Evolutionary conservation across 2,113 vertebrate species (phyloP).

Genomic region (Eptatretus burgeri): DNA sequence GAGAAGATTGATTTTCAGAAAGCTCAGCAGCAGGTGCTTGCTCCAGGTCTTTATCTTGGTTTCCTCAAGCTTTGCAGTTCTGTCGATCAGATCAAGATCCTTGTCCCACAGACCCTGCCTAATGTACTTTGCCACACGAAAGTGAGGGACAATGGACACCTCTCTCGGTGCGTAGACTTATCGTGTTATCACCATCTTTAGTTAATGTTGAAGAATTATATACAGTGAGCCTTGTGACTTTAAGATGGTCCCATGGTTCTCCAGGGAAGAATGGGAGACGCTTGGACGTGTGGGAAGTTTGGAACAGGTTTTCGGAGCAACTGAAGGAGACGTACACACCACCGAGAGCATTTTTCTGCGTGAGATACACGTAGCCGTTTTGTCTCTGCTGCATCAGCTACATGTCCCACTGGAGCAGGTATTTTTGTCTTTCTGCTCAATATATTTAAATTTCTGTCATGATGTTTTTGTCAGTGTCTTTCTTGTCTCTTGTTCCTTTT

Average conservation of each 20-base stretch:
- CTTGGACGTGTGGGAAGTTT: conserved; percentile 18
- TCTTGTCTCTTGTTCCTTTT: not conserved
- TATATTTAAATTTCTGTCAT: no score
- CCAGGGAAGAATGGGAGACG: conserved; percentile 29
- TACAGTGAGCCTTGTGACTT: no score
- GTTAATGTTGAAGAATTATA: no score
- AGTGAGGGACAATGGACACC: conserved; percentile 42
- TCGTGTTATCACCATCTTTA: no score
- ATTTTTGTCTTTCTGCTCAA: conserved; percentile 7
- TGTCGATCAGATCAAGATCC: conserved; percentile 49
- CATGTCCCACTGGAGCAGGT: conserved; percentile 29
- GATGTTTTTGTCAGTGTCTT: no score
- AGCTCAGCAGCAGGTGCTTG: conserved; percentile 29
- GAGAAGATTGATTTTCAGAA: conserved; percentile 53
- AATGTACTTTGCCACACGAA: conserved; percentile 54
- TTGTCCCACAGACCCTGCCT: conserved; percentile 46
- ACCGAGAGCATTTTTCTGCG: conserved; percentile 16
- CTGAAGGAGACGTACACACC: conserved; percentile 11
- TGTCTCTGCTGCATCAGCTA: conserved; percentile 23
- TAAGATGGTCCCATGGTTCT: not conserved
- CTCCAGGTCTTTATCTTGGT: conserved; percentile 45
- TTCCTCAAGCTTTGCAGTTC: conserved; percentile 61
- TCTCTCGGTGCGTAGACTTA: conserved; percentile 29
- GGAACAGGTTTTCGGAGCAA: conserved; percentile 11
- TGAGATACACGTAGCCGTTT: conserved; percentile 19